phyloP scores from a whole-genome alignment of 2,888 invertebrate genomes.

The Dryobota labecula region DNA sequence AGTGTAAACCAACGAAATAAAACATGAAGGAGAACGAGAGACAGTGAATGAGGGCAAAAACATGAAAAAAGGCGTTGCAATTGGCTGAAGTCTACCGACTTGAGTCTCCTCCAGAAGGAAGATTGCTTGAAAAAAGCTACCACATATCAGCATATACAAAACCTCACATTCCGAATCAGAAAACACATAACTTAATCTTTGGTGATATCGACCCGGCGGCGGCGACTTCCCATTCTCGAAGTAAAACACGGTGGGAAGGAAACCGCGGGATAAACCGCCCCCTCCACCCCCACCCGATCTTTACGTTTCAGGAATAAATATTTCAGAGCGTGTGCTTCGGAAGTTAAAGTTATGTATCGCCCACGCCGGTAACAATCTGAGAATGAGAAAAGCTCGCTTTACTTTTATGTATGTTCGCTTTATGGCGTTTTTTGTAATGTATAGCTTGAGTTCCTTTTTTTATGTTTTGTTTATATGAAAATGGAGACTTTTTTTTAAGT shows the following conservation, averaged over 20 bases:
- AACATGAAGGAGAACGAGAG: background rate
- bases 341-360: constrained; percentile 90
- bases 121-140: background rate
- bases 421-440: constrained; percentile 70
- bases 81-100: background rate
- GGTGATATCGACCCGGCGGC: constrained; percentile 89
- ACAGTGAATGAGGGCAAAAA: background rate
- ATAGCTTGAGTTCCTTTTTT: constrained; percentile 37
- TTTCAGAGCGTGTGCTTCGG: constrained; percentile 91
- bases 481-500: constrained; percentile 20
- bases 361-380: constrained; percentile 88
- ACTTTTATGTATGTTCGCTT: constrained; percentile 83
- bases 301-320: constrained; percentile 91
- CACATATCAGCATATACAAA: background rate
- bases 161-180: constrained; percentile 23
- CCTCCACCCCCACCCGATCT: constrained; percentile 85
- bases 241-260: constrained; percentile 91
- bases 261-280: constrained; percentile 90
- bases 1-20: background rate
- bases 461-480: constrained; percentile 38
- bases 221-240: constrained; percentile 91
- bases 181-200: constrained; percentile 83
- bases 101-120: background rate
- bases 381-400: constrained; percentile 85
- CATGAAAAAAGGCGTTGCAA: background rate